Conservation (phyloP, 2,797 vertebrate genomes). For the Geotrypetes seraphini region DNA sequence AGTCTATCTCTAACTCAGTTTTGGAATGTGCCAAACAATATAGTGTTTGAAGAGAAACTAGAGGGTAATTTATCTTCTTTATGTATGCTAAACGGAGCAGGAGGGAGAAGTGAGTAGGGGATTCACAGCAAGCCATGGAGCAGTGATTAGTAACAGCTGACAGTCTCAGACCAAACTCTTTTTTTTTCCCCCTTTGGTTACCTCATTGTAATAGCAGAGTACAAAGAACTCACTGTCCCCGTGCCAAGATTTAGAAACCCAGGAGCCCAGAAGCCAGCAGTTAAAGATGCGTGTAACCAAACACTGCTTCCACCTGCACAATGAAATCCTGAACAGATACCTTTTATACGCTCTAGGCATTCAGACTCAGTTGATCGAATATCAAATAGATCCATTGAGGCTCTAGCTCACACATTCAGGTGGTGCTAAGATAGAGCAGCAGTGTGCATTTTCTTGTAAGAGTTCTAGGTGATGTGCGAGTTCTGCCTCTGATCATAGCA, state of each 20-base stretch:
- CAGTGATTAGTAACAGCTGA: slow-evolving; percentile 71
- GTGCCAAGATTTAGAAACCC: slow-evolving; percentile 52
- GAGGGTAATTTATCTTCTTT: slow-evolving; percentile 65
- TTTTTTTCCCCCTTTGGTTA: slow-evolving; percentile 57
- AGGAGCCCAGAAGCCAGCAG: slow-evolving; percentile 46
- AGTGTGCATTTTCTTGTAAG: not conserved
- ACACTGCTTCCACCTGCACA: slow-evolving; percentile 41
- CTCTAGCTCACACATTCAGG: too few relatives aligned
- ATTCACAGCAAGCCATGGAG: slow-evolving; percentile 53
- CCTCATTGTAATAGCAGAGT: slow-evolving; percentile 53
- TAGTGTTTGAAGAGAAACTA: slow-evolving; percentile 51
- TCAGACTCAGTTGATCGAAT: slow-evolving; percentile 8
- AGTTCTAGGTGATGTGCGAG: too few relatives aligned
- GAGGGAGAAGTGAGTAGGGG: slow-evolving; percentile 48
- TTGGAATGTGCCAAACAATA: slow-evolving; percentile 58
- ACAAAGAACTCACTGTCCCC: slow-evolving; percentile 67
- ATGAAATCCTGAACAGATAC: slow-evolving; percentile 15
- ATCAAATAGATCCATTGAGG: not conserved
- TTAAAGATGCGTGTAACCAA: slow-evolving; percentile 34
- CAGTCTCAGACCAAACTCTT: slow-evolving; percentile 51
- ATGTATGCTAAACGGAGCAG: slow-evolving; percentile 69
- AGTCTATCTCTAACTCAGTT: slow-evolving; percentile 43
- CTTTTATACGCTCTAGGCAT: slow-evolving; percentile 8
- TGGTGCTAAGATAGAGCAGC: too few relatives aligned
- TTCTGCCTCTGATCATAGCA: too few relatives aligned